phyloP scores from a whole-genome alignment of 1,140 invertebrate species.

The Pinna nobilis region DNA sequence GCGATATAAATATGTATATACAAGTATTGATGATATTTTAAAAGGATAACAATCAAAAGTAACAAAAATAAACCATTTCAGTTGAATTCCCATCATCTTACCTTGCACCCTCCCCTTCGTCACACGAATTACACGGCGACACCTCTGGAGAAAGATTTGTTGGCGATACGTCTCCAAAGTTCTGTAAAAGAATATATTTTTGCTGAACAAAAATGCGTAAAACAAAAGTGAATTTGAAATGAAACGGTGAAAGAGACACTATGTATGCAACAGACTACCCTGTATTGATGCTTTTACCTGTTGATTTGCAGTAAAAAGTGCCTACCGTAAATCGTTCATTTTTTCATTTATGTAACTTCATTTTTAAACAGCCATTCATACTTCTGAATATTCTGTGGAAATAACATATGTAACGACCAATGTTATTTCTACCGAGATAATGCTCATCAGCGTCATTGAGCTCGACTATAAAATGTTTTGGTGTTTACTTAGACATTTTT shows the following conservation, averaged over 20 bases:
- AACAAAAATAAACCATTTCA: too few relatives aligned
- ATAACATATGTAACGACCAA: too few relatives aligned
- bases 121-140: slow-evolving; percentile 71
- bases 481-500: too few relatives aligned
- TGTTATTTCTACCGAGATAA: too few relatives aligned
- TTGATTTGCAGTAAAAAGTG: too few relatives aligned
- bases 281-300: neutral
- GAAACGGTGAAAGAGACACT: neutral
- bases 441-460: too few relatives aligned
- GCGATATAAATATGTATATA: too few relatives aligned
- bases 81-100: slow-evolving; percentile 29
- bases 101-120: slow-evolving; percentile 64
- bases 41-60: too few relatives aligned
- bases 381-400: too few relatives aligned
- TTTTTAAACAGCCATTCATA: neutral
- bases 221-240: neutral
- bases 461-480: too few relatives aligned
- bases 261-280: neutral
- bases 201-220: neutral
- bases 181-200: slow-evolving; percentile 64
- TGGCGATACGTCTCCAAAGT: slow-evolving; percentile 71
- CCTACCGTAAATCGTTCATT: neutral
- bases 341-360: neutral
- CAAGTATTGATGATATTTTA: too few relatives aligned
- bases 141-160: slow-evolving; percentile 66